Evolutionary conservation across 2,797 vertebrate genomes (phyloP).

Genomic region (Rhodeus uyekii): DNA sequence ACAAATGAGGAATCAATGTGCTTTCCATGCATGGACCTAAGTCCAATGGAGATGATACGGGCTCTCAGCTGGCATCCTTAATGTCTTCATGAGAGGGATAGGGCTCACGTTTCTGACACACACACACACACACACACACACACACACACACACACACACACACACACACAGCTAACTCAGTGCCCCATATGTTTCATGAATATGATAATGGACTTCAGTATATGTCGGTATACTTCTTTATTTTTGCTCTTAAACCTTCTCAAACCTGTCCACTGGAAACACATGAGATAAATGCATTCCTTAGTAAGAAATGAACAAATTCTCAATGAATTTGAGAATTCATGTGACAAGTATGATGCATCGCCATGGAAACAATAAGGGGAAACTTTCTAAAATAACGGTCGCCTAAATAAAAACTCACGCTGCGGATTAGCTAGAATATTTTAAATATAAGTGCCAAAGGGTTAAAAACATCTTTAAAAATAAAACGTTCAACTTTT

Average conservation of each 20-base stretch:
- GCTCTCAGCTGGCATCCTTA: constrained; percentile 27
- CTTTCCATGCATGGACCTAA: constrained; percentile 37
- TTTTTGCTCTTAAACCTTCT: background rate
- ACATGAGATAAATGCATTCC: background rate
- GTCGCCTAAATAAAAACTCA: no score
- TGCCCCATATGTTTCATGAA: constrained; percentile 27
- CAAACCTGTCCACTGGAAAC: background rate
- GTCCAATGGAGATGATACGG: background rate
- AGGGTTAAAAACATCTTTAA: no score
- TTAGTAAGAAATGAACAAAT: background rate
- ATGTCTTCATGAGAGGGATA: constrained; percentile 40
- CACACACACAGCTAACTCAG: constrained; percentile 13
- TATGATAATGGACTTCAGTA: constrained; percentile 9
- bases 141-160: constrained; percentile 30
- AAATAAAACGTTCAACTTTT: no score
- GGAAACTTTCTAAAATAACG: no score
- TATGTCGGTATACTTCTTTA: constrained; percentile 5
- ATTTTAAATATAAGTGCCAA: no score
- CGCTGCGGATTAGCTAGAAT: no score
- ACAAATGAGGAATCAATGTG: constrained; percentile 23
- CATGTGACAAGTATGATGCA: no score
- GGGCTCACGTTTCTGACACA: constrained; percentile 21
- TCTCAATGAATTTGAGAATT: no score
- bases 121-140: constrained; percentile 11
- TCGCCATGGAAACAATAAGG: no score